Evolutionary conservation across 2,113 vertebrate species (phyloP), one percentile per base, ranked within the genome.

Genomic region (Pteropus alecto): DNA sequence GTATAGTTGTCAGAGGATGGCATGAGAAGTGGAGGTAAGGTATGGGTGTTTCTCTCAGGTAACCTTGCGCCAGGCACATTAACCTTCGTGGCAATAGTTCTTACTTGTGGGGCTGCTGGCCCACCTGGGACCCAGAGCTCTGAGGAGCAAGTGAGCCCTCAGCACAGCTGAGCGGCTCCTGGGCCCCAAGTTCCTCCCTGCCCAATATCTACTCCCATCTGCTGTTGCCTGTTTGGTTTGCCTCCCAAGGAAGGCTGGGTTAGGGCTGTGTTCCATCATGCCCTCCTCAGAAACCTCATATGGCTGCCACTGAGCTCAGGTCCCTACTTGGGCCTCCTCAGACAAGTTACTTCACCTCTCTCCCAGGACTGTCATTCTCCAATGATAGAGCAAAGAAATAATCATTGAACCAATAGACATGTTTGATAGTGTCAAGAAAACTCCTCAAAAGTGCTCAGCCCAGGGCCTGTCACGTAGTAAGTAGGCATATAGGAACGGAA

Each of bases 21-120:
- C 68, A 19, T 6, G 28, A 48, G 33, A 43, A 2, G 3, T 35
- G 28, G 30, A 68, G 10, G 13, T 67, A 2, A 81, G 48, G 33
- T 3, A 9, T 19, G 0, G 24, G 19, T 10, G 4, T 56, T 76
- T 43, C 16, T 48, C 22, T 56, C 2, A 0, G 60, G n/a, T 1
- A 13, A 24, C 19, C 19, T 30, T 56, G 35, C 18, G 4, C 74
- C 26, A 28, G 79, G 9, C 43, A 12, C 33, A 3, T 38, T 22
- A 21, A n/a, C 84, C 3, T 77, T 54, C 2, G 15, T 21, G 28
- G 43, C 71, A 35, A 0, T 1, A 14, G 24, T 18, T 74, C 13
- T 28, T 7, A 0, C 5, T 90, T 15, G 54, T 12, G 15, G 14
- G 22, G 33, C 81, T 60, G 38, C 43, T 35, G 61, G 19, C 41